These are phyloP conservation scores for Cyphomyrus plagiostoma DNA, from an alignment of 2,113 vertebrate species.

Conservation along the genomic window DNA sequence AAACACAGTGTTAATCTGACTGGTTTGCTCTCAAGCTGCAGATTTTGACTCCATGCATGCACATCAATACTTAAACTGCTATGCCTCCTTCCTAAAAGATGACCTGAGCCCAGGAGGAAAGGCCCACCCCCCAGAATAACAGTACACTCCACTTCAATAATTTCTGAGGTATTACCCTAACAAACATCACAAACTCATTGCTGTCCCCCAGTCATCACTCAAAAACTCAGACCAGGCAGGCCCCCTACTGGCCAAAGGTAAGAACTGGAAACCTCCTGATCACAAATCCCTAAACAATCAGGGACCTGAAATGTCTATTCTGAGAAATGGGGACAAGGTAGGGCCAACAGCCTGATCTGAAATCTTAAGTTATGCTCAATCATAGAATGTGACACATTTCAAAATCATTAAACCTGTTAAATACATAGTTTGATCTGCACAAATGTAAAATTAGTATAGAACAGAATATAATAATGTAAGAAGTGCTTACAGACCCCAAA, in stretches of 20 bases:
- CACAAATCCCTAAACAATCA: background rate
- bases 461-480: background rate
- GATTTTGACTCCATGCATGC: background rate
- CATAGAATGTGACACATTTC: background rate
- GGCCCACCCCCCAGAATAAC: background rate
- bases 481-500: background rate
- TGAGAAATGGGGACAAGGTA: background rate
- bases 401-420: background rate
- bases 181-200: background rate
- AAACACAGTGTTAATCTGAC: background rate
- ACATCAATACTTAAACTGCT: background rate
- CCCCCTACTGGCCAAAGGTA: background rate
- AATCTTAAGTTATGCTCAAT: background rate
- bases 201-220: background rate
- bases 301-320: background rate
- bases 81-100: background rate
- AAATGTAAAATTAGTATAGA: background rate
- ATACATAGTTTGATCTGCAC: background rate
- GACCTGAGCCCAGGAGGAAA: background rate
- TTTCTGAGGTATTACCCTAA: slow-evolving; percentile 8
- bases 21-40: background rate
- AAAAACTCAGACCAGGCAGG: background rate
- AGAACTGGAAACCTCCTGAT: background rate
- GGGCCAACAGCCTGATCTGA: background rate
- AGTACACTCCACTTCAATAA: background rate